Evolutionary conservation across 2,797 vertebrate species (phyloP), one percentile per base, ranked within the genome.

Genomic region (Etheostoma nigrum): DNA sequence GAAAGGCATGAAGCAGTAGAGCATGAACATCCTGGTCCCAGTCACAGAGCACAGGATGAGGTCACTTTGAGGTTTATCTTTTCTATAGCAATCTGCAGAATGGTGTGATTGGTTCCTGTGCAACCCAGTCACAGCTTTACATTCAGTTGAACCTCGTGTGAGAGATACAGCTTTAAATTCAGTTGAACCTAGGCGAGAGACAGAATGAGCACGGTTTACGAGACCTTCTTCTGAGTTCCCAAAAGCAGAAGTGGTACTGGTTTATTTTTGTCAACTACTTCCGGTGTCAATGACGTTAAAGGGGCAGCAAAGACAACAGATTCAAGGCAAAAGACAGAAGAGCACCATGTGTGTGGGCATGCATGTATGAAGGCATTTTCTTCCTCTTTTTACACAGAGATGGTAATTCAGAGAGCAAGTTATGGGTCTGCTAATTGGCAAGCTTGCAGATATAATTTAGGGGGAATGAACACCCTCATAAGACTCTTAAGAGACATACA

Each of bases 241-340:
- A 67, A 72, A 89, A 78, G 82, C 67, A 84, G 79, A 93, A 89
- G 79, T 61, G 27, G 11, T 23, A 2, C 19, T 49, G 72, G 7
- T 83, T 72, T 67, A 76, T 76, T 72, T 60, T 14, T 72, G 68
- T 62, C 27, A 67, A 69, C 23, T 59, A 75, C 72, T 75, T 86
- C 79, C 72, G 11, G 45, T 42, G 13, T 60, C 23, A 33, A 9
- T 4, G 6, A 72, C 59, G 30, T 51, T 53, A 67, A 45, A 54
- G 67, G 64, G 70, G 47, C 36, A 23, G n/a, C 14, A 16, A 21
- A 11, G 45, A 66, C n/a, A 58, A 40, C 19, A 66, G 27, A 62
- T 66, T 72, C 4, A 51, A 51, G 15, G 10, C 5, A 30, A 23
- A 60, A 84, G 72, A 68, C 73, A 79, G 49, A 49, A 12, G 7